Percentiles rank a stretch among this genome's conserved stretches.
phyloP scores from a whole-genome alignment of 2,797 vertebrate genomes.

The Pangasius krempfi region DNA sequence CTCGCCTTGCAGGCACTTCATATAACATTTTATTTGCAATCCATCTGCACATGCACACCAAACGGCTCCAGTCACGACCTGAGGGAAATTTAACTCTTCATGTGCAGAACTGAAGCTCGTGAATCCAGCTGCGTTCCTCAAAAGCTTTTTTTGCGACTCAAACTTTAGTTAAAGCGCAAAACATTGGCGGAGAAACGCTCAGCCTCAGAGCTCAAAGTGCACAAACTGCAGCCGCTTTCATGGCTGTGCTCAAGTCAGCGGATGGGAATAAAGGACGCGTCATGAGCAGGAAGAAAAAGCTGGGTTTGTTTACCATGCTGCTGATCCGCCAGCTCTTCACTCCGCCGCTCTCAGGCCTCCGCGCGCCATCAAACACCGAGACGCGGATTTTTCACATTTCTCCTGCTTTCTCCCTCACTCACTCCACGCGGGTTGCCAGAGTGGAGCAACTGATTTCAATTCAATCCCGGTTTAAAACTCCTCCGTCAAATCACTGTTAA shows the following conservation, averaged over 20 bases:
- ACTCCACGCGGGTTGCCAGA: conserved; percentile 33
- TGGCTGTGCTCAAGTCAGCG: neutral
- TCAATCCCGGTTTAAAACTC: neutral
- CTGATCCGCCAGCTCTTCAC: conserved; percentile 76
- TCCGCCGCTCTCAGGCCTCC: conserved; percentile 78
- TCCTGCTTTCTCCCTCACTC: conserved; percentile 64
- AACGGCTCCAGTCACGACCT: conserved; percentile 71
- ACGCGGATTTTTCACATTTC: conserved; percentile 76
- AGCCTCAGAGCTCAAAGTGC: neutral
- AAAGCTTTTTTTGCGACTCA: neutral
- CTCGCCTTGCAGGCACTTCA: too few relatives aligned
- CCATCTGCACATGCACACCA: conserved; percentile 31
- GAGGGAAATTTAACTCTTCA: conserved; percentile 77
- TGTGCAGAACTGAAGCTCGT: conserved; percentile 71
- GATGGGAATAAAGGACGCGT: conserved; percentile 15
- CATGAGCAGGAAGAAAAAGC: conserved; percentile 55
- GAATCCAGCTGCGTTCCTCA: conserved; percentile 69
- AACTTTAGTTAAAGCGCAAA: conserved; percentile 22
- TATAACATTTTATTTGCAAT: neutral
- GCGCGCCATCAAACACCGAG: conserved; percentile 80
- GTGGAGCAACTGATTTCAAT: neutral
- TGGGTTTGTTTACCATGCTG: conserved; percentile 81
- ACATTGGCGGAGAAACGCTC: neutral
- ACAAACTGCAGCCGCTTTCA: conserved; percentile 26
- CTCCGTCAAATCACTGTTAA: neutral